Evolutionary conservation across 2,888 invertebrate genomes (phyloP).

Genomic region (Pterostichus madidus): DNA sequence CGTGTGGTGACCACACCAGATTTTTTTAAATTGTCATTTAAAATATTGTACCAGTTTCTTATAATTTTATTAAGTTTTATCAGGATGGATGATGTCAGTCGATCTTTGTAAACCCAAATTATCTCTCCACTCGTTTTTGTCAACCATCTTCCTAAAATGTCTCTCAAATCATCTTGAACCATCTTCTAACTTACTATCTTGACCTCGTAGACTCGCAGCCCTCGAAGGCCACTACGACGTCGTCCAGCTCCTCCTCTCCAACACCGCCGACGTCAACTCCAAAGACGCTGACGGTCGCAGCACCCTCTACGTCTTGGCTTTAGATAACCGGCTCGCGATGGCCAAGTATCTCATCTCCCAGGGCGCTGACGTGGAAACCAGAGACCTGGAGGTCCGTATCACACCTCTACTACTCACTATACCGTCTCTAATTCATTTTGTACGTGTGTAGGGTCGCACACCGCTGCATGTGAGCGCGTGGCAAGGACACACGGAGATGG

Average conservation of each 20-base stretch:
- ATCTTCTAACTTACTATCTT: no score
- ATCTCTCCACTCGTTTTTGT: no score
- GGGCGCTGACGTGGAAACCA: conserved; percentile 91
- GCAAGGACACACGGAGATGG: conserved; percentile 97
- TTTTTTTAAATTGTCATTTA: no score
- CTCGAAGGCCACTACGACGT: conserved; percentile 91
- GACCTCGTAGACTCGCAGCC: conserved; percentile 89
- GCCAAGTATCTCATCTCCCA: conserved; percentile 89
- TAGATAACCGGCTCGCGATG: conserved; percentile 92
- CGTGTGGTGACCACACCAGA: no score
- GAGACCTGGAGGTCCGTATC: conserved; percentile 86
- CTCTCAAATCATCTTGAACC: no score
- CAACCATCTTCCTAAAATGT: no score
- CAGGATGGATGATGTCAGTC: no score
- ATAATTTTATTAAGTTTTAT: no score
- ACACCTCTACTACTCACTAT: no score
- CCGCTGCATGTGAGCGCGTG: conserved; percentile 94
- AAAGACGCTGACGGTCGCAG: conserved; percentile 95
- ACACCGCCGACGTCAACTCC: conserved; percentile 91
- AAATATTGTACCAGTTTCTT: no score
- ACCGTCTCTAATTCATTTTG: no score
- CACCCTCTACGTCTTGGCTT: conserved; percentile 93
- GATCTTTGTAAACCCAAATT: no score
- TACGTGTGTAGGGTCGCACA: conserved; percentile 84
- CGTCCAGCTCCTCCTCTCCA: conserved; percentile 84